Evolutionary conservation across 2,113 vertebrate species (phyloP).

Genomic region (Tachysurus fulvidraco): DNA sequence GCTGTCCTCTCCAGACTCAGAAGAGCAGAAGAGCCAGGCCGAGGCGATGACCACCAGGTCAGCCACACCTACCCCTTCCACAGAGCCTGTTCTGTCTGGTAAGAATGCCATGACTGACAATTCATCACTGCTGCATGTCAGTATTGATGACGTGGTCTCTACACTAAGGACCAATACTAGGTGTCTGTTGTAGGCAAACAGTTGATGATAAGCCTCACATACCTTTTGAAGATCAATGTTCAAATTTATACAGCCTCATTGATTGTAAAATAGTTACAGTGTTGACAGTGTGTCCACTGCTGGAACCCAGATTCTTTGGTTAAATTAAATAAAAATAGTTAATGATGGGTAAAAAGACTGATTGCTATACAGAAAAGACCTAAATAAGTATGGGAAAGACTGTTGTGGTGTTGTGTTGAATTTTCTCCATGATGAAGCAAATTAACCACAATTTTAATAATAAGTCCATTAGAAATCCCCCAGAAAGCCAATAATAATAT

Average conservation of each 20-base stretch:
- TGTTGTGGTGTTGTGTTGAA: background rate
- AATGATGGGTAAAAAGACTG: background rate
- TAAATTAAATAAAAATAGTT: background rate
- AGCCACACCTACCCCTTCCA: conserved; percentile 54
- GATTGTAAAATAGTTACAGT: background rate
- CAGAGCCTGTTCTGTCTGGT: conserved; percentile 70
- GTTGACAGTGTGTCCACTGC: background rate
- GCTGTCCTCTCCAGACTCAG: conserved; percentile 78
- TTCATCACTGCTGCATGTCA: background rate
- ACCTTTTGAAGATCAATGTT: background rate
- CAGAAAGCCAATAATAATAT: background rate
- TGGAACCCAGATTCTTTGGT: background rate
- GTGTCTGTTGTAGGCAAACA: background rate
- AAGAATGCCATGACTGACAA: conserved; percentile 31
- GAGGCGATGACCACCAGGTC: conserved; percentile 49
- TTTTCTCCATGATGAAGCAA: background rate
- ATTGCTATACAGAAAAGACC: background rate
- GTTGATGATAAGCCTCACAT: background rate
- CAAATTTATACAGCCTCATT: background rate
- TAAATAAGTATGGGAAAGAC: background rate
- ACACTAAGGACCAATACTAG: background rate
- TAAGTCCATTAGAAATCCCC: background rate
- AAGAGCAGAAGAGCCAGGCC: conserved; percentile 76
- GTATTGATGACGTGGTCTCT: background rate
- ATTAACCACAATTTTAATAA: background rate